Evolutionary conservation across 2,797 vertebrate species (phyloP).

Genomic region (Hippocampus kuda): DNA sequence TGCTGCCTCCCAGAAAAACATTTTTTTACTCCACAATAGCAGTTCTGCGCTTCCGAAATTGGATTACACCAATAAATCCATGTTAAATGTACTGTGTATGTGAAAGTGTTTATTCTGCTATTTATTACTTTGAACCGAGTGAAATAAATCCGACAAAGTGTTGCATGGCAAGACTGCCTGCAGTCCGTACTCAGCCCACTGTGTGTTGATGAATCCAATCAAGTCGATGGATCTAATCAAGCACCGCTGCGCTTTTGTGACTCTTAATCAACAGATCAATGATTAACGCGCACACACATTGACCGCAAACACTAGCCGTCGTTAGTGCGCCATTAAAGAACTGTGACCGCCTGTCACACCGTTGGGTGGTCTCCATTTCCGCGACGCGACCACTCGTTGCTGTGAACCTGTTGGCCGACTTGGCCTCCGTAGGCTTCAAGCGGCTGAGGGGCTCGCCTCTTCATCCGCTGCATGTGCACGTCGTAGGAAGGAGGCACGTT

Average conservation of each 20-base stretch:
- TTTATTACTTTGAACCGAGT: too few relatives aligned
- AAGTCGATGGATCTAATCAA: not conserved
- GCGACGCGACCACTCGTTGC: not conserved
- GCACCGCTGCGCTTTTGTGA: not conserved
- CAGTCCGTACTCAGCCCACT: too few relatives aligned
- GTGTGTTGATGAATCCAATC: too few relatives aligned
- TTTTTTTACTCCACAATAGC: too few relatives aligned
- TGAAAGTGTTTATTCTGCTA: too few relatives aligned
- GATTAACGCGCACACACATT: not conserved
- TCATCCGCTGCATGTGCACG: not conserved
- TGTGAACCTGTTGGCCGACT: not conserved
- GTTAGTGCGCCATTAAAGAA: not conserved
- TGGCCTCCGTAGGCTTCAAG: fast-evolving
- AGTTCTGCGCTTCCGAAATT: too few relatives aligned
- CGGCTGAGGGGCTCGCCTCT: not conserved
- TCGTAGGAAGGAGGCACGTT: conserved; percentile 21
- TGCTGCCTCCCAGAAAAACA: too few relatives aligned
- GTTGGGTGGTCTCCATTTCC: not conserved
- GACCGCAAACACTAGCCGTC: not conserved
- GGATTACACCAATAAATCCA: too few relatives aligned
- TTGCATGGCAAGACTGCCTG: too few relatives aligned
- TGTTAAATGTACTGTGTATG: too few relatives aligned
- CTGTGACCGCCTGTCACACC: not conserved
- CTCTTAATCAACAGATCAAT: not conserved
- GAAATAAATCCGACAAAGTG: too few relatives aligned